A percentile compares a stretch with the other conserved stretches of the same genome.
Evolutionary conservation across 2,113 vertebrate species (phyloP).

Genomic region (Leiothrix lutea): DNA sequence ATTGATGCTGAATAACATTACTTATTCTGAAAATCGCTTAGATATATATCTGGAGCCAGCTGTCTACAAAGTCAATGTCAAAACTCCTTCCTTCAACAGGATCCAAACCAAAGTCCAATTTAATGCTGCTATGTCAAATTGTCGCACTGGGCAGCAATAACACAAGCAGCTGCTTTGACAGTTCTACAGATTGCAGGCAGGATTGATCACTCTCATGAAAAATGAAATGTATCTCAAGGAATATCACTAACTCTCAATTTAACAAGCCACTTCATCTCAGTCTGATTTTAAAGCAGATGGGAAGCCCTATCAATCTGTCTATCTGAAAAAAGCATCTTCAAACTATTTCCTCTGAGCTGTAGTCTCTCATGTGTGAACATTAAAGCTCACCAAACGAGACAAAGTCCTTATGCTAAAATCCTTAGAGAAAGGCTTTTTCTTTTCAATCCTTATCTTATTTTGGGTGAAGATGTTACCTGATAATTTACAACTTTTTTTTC

Average conservation of each 20-base stretch:
- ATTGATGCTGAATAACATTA: accelerated
- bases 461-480: background rate
- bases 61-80: background rate
- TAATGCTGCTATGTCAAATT: background rate
- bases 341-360: background rate
- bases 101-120: background rate
- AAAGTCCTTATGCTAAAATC: background rate
- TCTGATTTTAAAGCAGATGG: background rate
- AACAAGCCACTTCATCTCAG: background rate
- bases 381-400: background rate
- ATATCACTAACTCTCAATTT: background rate
- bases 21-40: background rate
- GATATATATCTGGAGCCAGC: background rate
- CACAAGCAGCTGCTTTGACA: background rate
- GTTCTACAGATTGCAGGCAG: background rate
- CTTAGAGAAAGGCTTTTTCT: background rate
- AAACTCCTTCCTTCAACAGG: background rate
- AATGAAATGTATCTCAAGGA: background rate
- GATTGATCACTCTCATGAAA: background rate
- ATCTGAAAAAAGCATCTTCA: background rate
- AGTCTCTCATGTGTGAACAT: background rate
- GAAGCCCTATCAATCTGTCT: background rate
- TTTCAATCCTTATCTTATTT: background rate
- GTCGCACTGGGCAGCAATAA: background rate
- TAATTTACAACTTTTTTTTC: background rate